A percentile compares a stretch with the other conserved stretches of the same genome.
These are phyloP conservation scores for Emmelina monodactyla DNA, from an alignment of 2,888 invertebrate genomes.

Conservation along the genomic window DNA sequence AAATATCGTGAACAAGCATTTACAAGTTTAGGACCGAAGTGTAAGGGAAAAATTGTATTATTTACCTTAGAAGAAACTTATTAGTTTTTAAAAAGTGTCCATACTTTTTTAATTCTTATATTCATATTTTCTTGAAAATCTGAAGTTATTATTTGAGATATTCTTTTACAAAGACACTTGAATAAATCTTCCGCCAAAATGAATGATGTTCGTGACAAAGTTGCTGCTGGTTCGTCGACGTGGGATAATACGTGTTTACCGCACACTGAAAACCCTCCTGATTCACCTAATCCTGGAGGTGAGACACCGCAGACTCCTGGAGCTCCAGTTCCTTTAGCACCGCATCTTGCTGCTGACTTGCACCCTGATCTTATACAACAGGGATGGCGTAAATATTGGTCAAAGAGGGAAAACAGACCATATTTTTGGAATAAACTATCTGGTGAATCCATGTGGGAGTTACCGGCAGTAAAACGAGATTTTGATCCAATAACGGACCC, in stretches of 20 bases:
- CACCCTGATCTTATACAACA: slow-evolving; percentile 71
- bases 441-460: slow-evolving; percentile 97
- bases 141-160: slow-evolving; percentile 11
- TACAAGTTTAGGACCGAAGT: too few relatives aligned
- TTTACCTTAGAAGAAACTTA: neutral
- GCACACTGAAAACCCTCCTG: slow-evolving; percentile 52
- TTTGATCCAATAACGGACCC: slow-evolving; percentile 95
- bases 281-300: slow-evolving; percentile 49
- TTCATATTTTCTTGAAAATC: slow-evolving; percentile 15
- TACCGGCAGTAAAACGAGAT: slow-evolving; percentile 82
- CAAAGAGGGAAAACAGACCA: slow-evolving; percentile 91
- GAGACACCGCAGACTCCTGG: slow-evolving; percentile 68
- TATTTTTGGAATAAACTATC: slow-evolving; percentile 97
- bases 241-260: slow-evolving; percentile 43
- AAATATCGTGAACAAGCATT: too few relatives aligned
- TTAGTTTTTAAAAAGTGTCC: neutral
- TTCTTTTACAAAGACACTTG: slow-evolving; percentile 4
- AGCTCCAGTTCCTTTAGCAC: slow-evolving; percentile 59
- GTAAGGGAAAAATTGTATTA: too few relatives aligned
- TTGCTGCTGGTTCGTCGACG: slow-evolving; percentile 51
- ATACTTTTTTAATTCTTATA: slow-evolving; percentile 19
- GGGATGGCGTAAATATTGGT: slow-evolving; percentile 98
- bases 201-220: slow-evolving; percentile 64
- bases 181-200: slow-evolving; percentile 26
- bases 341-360: slow-evolving; percentile 51